These are phyloP conservation scores for Scyliorhinus canicula DNA, from an alignment of 2,797 vertebrate genomes.

Conservation along the genomic window DNA sequence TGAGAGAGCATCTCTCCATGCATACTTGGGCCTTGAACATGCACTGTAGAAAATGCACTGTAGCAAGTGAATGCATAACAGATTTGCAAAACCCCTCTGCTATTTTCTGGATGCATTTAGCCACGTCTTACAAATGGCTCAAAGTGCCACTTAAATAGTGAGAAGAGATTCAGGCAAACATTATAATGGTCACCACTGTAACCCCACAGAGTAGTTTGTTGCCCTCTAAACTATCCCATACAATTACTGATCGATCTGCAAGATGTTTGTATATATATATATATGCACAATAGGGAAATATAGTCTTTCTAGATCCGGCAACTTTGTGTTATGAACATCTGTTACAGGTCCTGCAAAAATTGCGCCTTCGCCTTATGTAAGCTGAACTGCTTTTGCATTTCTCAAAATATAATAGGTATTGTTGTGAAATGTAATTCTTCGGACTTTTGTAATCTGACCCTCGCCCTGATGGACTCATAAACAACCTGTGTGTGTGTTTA, in stretches of 20 bases:
- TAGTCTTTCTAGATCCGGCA: background rate
- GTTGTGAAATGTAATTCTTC: constrained; percentile 27
- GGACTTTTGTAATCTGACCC: constrained; percentile 1
- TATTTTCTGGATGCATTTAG: background rate
- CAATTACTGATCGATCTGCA: background rate
- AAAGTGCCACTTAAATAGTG: background rate
- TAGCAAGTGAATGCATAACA: background rate
- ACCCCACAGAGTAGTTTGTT: background rate
- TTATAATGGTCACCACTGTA: too few relatives aligned
- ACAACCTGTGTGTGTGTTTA: constrained; percentile 15
- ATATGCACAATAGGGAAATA: constrained; percentile 12
- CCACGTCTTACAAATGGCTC: background rate
- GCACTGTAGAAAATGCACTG: background rate
- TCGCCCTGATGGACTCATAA: constrained; percentile 22
- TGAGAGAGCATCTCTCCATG: background rate
- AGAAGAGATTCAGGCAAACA: background rate
- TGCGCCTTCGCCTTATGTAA: background rate
- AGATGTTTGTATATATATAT: constrained; percentile 35
- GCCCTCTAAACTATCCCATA: background rate
- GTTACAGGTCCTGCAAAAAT: constrained; percentile 26
- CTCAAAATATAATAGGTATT: constrained; percentile 32
- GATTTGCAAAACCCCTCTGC: background rate
- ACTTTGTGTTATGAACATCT: constrained; percentile 14
- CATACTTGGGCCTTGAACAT: background rate
- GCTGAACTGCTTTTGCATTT: constrained; percentile 31